Percentiles rank a stretch among this genome's conserved stretches.
Evolutionary conservation across 2,113 vertebrate species (phyloP).

Genomic region (Columbina picui): DNA sequence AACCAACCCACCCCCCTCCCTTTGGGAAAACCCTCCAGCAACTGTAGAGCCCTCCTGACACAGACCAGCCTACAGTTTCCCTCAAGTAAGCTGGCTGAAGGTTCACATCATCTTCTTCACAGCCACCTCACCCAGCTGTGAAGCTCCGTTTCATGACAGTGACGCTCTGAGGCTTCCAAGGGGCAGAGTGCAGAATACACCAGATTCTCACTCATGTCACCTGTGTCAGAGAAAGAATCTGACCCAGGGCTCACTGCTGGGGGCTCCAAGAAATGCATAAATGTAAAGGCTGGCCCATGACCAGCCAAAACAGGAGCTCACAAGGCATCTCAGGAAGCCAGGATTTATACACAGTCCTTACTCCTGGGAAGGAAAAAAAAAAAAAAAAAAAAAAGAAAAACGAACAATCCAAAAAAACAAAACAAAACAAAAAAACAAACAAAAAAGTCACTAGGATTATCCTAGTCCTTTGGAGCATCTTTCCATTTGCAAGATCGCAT

Average conservation of each 20-base stretch:
- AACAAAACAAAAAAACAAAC: not conserved
- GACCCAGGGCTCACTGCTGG: not conserved
- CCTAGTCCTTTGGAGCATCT: constrained; percentile 82
- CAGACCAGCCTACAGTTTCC: not conserved
- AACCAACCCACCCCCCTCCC: constrained; percentile 38
- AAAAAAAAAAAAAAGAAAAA: not conserved
- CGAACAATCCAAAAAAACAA: not conserved
- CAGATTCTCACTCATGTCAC: not conserved
- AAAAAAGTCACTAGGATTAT: constrained; percentile 44
- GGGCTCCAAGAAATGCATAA: not conserved
- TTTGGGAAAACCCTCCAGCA: constrained; percentile 6
- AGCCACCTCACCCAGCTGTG: not conserved
- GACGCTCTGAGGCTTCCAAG: not conserved
- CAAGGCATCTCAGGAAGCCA: not conserved
- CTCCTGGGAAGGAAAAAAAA: not conserved
- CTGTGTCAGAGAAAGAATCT: not conserved
- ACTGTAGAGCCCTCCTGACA: not conserved
- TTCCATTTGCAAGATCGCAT: constrained; percentile 65
- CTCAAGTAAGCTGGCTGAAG: not conserved
- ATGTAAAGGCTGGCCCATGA: not conserved
- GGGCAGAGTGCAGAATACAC: not conserved
- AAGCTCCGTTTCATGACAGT: not conserved
- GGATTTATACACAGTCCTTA: not conserved
- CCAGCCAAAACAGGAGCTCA: not conserved
- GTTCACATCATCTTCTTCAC: not conserved